phyloP scores from a whole-genome alignment of 2,797 vertebrate genomes.

The Anguilla marmorata region DNA sequence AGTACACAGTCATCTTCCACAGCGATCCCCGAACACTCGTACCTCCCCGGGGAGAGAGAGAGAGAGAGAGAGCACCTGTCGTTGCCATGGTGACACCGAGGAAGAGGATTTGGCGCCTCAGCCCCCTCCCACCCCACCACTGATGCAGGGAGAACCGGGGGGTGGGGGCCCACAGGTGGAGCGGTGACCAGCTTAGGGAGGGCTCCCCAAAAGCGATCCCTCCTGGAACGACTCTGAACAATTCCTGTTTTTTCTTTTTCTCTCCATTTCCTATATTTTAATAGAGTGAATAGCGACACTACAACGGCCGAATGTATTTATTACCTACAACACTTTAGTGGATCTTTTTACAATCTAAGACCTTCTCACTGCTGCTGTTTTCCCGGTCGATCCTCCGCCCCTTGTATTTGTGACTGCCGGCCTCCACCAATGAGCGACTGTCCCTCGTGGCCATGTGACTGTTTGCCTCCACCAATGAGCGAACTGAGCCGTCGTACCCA shows the following conservation, averaged over 20 bases:
- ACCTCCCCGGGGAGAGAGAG: slow-evolving; percentile 54
- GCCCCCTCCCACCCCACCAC: slow-evolving; percentile 37
- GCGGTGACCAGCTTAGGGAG: slow-evolving; percentile 63
- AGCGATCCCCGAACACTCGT: slow-evolving; percentile 67
- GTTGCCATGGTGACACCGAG: slow-evolving; percentile 70
- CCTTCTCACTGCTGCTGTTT: slow-evolving; percentile 82
- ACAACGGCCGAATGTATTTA: slow-evolving; percentile 90
- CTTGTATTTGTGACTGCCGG: slow-evolving; percentile 29
- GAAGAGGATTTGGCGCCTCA: slow-evolving; percentile 54
- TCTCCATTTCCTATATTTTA: slow-evolving; percentile 59
- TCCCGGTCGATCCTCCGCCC: slow-evolving; percentile 35
- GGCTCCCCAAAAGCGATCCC: slow-evolving; percentile 59
- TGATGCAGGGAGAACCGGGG: slow-evolving; percentile 43
- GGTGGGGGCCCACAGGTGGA: slow-evolving; percentile 56
- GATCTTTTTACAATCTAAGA: slow-evolving; percentile 66
- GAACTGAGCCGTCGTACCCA: slow-evolving; percentile 26
- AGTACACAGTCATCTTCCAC: slow-evolving; percentile 68
- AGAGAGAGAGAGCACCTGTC: slow-evolving; percentile 60
- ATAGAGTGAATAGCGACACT: slow-evolving; percentile 76
- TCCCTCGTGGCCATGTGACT: slow-evolving; percentile 29
- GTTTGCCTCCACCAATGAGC: slow-evolving; percentile 41
- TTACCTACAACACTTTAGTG: slow-evolving; percentile 72
- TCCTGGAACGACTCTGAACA: slow-evolving; percentile 57
- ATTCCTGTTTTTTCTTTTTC: slow-evolving; percentile 48
- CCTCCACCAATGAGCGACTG: slow-evolving; percentile 40